A percentile compares a stretch with the other conserved stretches of the same genome.
Conservation (phyloP, 2,888 invertebrate genomes). For the Chymomyza amoena region DNA sequence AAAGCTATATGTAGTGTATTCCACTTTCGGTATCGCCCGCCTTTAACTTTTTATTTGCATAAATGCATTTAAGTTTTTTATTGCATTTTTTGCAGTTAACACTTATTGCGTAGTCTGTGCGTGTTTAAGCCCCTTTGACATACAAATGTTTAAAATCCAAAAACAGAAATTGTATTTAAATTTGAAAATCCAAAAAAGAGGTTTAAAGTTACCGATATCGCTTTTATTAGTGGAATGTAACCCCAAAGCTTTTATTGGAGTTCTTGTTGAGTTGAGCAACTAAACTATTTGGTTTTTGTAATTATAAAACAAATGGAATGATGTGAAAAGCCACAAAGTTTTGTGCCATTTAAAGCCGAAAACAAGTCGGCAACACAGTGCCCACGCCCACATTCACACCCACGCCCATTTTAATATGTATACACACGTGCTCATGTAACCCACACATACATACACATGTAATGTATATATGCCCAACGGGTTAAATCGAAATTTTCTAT, state of each 20-base stretch:
- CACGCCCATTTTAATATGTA: constrained; percentile 1
- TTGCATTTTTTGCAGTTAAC: too few species aligned
- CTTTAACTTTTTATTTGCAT: too few species aligned
- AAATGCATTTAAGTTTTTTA: too few species aligned
- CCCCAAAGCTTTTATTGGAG: neutral
- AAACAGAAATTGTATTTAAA: neutral
- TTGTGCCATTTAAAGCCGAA: constrained; percentile 44
- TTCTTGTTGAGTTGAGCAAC: constrained; percentile 32
- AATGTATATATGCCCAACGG: constrained; percentile 7
- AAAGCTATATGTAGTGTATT: too few species aligned
- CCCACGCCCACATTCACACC: constrained; percentile 17
- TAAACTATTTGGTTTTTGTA: constrained; percentile 58
- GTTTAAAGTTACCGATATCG: too few species aligned
- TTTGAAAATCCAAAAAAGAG: neutral
- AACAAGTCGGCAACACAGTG: constrained; percentile 38
- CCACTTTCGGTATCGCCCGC: too few species aligned
- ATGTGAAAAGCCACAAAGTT: constrained; percentile 67
- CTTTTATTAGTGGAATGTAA: neutral
- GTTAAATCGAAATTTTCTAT: constrained; percentile 32
- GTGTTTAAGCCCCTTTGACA: too few species aligned
- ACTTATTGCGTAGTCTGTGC: too few species aligned
- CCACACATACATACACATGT: constrained; percentile 5
- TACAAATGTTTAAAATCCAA: too few species aligned
- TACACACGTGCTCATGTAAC: constrained; percentile 1
- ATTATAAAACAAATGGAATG: constrained; percentile 59